Evolutionary conservation across 2,888 invertebrate species (phyloP), one percentile per base, ranked within the genome.

Genomic region (Unio pictorum): DNA sequence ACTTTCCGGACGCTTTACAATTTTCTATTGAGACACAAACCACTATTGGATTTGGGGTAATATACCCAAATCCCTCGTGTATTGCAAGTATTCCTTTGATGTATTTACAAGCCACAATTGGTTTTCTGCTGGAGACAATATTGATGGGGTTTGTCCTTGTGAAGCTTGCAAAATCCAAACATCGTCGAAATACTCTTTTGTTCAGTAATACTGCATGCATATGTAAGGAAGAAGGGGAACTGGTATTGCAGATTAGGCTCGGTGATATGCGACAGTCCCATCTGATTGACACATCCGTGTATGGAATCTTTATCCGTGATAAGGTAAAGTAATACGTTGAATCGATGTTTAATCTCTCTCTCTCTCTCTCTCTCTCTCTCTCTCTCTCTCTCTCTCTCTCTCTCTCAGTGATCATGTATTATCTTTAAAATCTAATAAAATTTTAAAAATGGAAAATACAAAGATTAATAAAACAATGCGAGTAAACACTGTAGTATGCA

Each of bases 21-120:
- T 98, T 97, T 91, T 97, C 96, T 75, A 94, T 98, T 54, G 98
- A 98, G 92, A 97, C 97, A 1, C 98, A 98, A 89, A 96, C 97
- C 89, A 98, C 97, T 11, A 98, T 98, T 80, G 97, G 96, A 58
- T 96, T 96, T 87, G 96, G 96, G 3, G 93, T 93, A 66, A 93
- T 96, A 69, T 93, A 94, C 64, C 96, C 96, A 0, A 96, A 96
- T 0, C 94, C 97, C 76, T 95, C 96, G 88, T 99, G 99, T 87
- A 95, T 95, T 0, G 95, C 95, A 87, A 96, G 96, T 55, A 94
- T 96, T 82, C 94, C 96, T 86, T 93, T 95, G 60, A 94, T 97
- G 93, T 96, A 96, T 90, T 91, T 96, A 74, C 96, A 97, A 91
- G 95, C 96, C 80, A 96, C 97, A 75, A 93, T 94, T 61, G 97